Evolutionary conservation across 2,888 invertebrate genomes (phyloP).

Genomic region (Pediacus dermestoides): DNA sequence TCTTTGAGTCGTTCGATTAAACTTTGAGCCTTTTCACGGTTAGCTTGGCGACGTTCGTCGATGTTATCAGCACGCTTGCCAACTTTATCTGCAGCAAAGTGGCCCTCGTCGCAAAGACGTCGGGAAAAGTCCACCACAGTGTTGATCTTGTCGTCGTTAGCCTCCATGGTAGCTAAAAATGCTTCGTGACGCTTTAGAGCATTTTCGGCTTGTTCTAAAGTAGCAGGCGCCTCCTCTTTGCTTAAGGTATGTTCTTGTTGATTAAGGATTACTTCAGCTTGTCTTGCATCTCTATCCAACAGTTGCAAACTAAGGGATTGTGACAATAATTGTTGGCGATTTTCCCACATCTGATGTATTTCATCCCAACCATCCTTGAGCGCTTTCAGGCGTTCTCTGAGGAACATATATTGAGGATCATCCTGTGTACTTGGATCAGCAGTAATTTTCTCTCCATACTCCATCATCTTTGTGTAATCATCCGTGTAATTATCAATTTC

Average conservation of each 20-base stretch:
- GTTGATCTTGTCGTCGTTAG: constrained; percentile 99
- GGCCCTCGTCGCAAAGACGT: constrained; percentile 84
- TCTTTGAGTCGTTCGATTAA: constrained; percentile 92
- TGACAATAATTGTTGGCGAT: constrained; percentile 88
- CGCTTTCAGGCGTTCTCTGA: constrained; percentile 95
- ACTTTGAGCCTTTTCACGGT: constrained; percentile 85
- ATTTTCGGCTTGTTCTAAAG: constrained; percentile 96
- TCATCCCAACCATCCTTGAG: constrained; percentile 99
- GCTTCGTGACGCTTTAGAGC: constrained; percentile 96
- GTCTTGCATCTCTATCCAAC: constrained; percentile 93
- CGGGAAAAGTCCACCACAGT: constrained; percentile 93
- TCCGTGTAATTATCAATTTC: constrained; percentile 99
- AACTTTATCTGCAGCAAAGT: constrained; percentile 95
- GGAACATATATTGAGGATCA: constrained; percentile 99
- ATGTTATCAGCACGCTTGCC: constrained; percentile 95
- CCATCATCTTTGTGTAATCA: constrained; percentile 97
- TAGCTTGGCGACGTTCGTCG: constrained; percentile 82
- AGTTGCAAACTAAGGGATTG: constrained; percentile 94
- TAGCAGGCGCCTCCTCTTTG: constrained; percentile 92
- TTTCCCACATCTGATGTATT: constrained; percentile 99
- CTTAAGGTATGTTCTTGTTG: constrained; percentile 97
- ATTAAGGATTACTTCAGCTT: constrained; percentile 94
- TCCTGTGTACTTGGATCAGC: constrained; percentile 82
- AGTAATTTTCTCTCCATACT: constrained; percentile 94
- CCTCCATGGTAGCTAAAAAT: constrained; percentile 99